Evolutionary conservation across 2,888 invertebrate species (phyloP).

Genomic region (Keiferia lycopersicella): DNA sequence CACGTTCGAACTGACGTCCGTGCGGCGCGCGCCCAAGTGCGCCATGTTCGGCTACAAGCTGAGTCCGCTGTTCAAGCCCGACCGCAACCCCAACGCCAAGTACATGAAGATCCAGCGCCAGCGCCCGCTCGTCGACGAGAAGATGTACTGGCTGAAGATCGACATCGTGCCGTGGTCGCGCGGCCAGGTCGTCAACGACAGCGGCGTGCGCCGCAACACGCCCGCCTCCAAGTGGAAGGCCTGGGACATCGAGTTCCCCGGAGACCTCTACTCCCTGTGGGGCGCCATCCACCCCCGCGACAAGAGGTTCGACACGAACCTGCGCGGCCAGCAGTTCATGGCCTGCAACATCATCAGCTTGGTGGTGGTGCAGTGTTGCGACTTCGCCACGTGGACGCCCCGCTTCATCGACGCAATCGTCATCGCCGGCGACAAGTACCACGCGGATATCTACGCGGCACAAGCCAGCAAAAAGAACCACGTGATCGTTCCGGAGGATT

Average conservation of each 20-base stretch:
- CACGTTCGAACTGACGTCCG: conserved; percentile 80
- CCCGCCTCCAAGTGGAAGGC: conserved; percentile 81
- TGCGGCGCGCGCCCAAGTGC: conserved; percentile 76
- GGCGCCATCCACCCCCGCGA: conserved; percentile 84
- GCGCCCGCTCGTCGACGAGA: conserved; percentile 68
- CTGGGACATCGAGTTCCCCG: conserved; percentile 85
- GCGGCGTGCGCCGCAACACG: conserved; percentile 60
- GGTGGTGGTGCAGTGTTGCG: conserved; percentile 68
- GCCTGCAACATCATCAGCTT: conserved; percentile 82
- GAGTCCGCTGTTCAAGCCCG: conserved; percentile 69
- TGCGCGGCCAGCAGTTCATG: conserved; percentile 84
- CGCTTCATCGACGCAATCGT: conserved; percentile 84
- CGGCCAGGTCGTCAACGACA: conserved; percentile 60
- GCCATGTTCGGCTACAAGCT: conserved; percentile 67
- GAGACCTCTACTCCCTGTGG: conserved; percentile 85
- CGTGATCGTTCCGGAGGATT: conserved; percentile 80
- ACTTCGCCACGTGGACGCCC: conserved; percentile 84
- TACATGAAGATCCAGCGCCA: conserved; percentile 56
- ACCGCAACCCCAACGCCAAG: conserved; percentile 64
- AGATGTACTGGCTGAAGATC: conserved; percentile 73
- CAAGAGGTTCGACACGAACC: conserved; percentile 71
- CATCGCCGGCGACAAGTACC: conserved; percentile 81
- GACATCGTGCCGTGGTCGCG: conserved; percentile 69
- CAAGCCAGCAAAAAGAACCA: conserved; percentile 78
- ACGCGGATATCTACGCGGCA: conserved; percentile 73